Percentiles rank a stretch among this genome's conserved stretches.
Conservation (phyloP, 1,140 invertebrate species). For the Conus ventricosus region DNA sequence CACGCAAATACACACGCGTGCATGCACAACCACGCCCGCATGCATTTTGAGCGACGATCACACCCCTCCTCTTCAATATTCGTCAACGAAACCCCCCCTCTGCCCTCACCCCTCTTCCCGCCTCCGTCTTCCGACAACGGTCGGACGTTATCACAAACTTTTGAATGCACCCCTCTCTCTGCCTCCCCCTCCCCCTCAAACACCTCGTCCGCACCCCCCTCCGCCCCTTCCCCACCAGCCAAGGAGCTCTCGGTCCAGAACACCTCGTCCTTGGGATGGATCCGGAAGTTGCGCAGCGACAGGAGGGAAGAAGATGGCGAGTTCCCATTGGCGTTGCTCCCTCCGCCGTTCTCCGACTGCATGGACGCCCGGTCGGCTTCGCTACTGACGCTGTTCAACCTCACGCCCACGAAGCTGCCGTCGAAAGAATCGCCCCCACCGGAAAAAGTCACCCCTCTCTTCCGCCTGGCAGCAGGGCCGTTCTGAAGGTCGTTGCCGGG, state of each 20-base stretch:
- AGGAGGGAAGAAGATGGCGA: slow-evolving; percentile 26
- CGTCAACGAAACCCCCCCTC: not conserved
- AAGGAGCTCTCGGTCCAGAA: slow-evolving; percentile 20
- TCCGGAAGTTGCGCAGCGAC: slow-evolving; percentile 32
- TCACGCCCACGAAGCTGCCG: not conserved
- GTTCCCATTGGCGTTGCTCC: not conserved
- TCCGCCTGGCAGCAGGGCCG: not conserved
- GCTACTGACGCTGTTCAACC: slow-evolving; percentile 5
- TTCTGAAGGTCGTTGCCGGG: not conserved
- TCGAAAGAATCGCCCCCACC: not conserved
- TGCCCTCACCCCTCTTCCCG: not conserved
- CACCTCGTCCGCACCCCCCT: not conserved
- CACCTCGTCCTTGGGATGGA: slow-evolving; percentile 32
- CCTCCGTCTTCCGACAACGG: not conserved
- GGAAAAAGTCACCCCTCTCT: slow-evolving; percentile 24
- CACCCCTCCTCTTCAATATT: not conserved
- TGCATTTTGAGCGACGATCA: not conserved
- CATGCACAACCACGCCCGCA: not conserved
- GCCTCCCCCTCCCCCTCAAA: not conserved
- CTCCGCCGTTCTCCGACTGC: not conserved
- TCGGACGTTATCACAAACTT: not conserved
- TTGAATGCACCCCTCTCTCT: not conserved
- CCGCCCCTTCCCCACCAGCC: not conserved
- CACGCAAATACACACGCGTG: slow-evolving; percentile 15
- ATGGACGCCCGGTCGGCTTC: not conserved